These are phyloP conservation scores for Zaprionus gabonicus DNA, from an alignment of 1,140 invertebrate genomes.

Conservation along the genomic window DNA sequence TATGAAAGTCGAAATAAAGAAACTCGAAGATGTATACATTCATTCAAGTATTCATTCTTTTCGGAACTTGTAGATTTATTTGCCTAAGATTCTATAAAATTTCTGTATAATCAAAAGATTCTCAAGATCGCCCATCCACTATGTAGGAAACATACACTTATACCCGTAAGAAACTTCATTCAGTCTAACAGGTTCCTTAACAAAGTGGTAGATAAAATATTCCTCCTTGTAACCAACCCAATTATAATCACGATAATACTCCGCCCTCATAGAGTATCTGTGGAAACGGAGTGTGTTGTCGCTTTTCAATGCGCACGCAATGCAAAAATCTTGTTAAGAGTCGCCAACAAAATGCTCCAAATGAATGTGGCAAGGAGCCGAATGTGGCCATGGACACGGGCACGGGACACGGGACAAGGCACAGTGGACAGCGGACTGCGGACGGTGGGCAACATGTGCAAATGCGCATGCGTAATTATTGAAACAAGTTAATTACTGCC, in stretches of 20 bases:
- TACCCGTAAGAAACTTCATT: too few relatives aligned
- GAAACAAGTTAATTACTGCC: constrained; percentile 81
- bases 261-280: constrained; percentile 27
- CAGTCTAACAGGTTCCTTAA: too few relatives aligned
- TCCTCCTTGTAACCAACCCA: not conserved
- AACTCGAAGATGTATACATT: too few relatives aligned
- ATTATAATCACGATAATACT: not conserved
- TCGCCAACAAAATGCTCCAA: constrained; percentile 48
- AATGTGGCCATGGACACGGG: constrained; percentile 11
- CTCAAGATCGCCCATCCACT: too few relatives aligned
- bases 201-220: too few relatives aligned
- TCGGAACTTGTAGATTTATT: too few relatives aligned
- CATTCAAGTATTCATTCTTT: too few relatives aligned
- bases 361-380: constrained; percentile 22
- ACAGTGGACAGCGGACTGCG: constrained; percentile 8
- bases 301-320: constrained; percentile 64
- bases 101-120: too few relatives aligned
- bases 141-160: too few relatives aligned
- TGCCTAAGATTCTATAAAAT: too few relatives aligned
- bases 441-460: constrained; percentile 70
- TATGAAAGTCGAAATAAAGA: too few relatives aligned
- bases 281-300: constrained; percentile 36
- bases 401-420: not conserved
- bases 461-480: constrained; percentile 82
- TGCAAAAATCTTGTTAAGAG: constrained; percentile 78